Evolutionary conservation across 1,140 invertebrate species (phyloP), one percentile per base, ranked within the genome.

Genomic region (Penaeus indicus): DNA sequence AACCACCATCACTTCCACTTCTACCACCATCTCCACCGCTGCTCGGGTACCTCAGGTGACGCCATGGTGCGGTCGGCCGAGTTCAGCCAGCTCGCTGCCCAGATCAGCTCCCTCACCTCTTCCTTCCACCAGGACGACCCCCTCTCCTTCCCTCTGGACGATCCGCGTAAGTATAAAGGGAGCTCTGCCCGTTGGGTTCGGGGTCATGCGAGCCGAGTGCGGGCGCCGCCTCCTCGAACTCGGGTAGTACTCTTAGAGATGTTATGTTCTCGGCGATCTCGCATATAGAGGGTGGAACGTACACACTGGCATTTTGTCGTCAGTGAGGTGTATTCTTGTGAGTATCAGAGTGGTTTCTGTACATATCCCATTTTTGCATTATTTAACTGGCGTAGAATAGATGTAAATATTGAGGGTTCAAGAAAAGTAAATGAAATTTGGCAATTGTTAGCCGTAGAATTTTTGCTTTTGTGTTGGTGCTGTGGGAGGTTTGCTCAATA

Each of bases 71-170:
- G 90, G 62, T 82, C 67, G 21, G 85, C 86, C 3, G 90, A 90
- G 86, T 89, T 90, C 79, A 86, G 86, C 63, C 69, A 83, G 21
- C 79, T 90, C 47, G 86, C 90, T 21, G 90, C 86, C 38, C 90
- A 90, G 84, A 90, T 90, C 84, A 89, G 80, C 77, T 90, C 90
- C 22, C 78, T 90, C 16, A 88, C 90, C 25, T 75, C 77, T 25
- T 90, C 90, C 69, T 85, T 89, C 61, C 75, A 85, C n/a, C 81
- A 86, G 60, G 84, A 88, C 22, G 82, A 88, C 72, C 64, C 60
- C 38, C 42, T 83, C 21, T 7, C 79, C 79, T 77, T 62, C 67
- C 62, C 89, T 62, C 64, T 82, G 27, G 75, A 27, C 67, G 61
- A 83, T 67, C 69, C 81, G 11, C 87, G 84, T 83, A 82, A 64